Percentiles rank a stretch among this genome's conserved stretches.
phyloP scores from a whole-genome alignment of 2,797 vertebrate genomes.

The Tragelaphus eurycerus region DNA sequence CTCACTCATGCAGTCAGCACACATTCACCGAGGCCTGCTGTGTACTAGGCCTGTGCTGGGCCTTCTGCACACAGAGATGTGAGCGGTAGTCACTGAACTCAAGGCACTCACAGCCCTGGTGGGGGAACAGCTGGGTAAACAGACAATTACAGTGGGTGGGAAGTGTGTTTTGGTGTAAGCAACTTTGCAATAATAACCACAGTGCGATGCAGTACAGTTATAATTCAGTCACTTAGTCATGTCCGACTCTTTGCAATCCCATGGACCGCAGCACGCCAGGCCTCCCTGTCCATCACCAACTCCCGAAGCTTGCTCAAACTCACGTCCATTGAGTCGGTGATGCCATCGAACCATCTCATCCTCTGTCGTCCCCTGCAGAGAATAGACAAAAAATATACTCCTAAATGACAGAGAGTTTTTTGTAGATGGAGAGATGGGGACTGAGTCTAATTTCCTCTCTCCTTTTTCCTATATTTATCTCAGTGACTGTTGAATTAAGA shows the following conservation, averaged over 20 bases:
- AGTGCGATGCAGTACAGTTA: background rate
- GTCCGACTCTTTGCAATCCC: rapidly evolving
- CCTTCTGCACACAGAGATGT: background rate
- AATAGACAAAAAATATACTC: background rate
- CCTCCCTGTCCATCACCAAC: background rate
- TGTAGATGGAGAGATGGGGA: background rate
- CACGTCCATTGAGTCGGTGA: background rate
- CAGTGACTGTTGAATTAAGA: background rate
- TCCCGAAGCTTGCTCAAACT: background rate
- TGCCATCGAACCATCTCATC: background rate
- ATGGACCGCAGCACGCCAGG: background rate
- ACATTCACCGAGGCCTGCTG: background rate
- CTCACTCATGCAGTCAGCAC: background rate
- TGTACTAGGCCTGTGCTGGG: background rate
- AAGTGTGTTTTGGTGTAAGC: no score
- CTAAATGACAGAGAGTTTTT: background rate
- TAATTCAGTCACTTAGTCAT: background rate
- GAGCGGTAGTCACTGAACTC: background rate
- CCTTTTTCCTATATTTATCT: background rate
- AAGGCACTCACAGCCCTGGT: background rate
- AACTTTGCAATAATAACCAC: background rate
- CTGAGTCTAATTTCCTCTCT: background rate
- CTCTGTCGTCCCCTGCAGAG: background rate
- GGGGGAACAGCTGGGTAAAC: rapidly evolving
- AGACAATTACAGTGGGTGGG: background rate